A percentile compares a stretch with the other conserved stretches of the same genome.
Conservation (phyloP, 2,888 invertebrate species). For the Cryptus viduatorius region DNA sequence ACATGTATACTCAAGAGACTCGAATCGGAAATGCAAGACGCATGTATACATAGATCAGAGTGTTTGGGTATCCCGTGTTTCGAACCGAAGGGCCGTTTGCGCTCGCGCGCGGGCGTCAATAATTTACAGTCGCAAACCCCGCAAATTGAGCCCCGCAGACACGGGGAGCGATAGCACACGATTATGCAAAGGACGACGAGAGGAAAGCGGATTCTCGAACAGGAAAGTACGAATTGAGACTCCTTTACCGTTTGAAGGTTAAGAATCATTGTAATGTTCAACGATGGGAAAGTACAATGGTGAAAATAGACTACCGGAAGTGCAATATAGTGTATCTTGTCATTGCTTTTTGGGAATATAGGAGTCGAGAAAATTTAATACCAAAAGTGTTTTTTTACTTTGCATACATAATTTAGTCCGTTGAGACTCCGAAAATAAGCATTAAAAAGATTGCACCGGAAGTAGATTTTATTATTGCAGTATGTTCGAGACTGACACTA, state of each 20-base stretch:
- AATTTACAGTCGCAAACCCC: constrained; percentile 72
- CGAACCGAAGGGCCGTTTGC: constrained; percentile 15
- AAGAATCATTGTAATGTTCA: background rate
- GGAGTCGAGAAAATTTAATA: background rate
- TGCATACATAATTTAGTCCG: no score
- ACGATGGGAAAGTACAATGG: background rate
- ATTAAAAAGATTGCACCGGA: no score
- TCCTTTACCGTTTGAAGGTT: background rate
- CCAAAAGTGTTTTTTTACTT: background rate
- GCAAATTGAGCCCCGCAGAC: constrained; percentile 69
- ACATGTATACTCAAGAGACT: background rate
- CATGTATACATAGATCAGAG: background rate
- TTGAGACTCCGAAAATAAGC: no score
- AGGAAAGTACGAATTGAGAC: background rate
- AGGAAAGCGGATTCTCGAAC: constrained; percentile 55
- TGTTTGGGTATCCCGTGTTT: background rate
- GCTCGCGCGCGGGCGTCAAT: constrained; percentile 65
- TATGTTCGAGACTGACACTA: no score
- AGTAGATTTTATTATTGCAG: no score
- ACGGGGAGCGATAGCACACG: constrained; percentile 38
- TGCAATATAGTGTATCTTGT: no score
- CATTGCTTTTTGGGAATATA: background rate
- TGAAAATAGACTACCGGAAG: background rate
- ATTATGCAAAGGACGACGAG: constrained; percentile 70
- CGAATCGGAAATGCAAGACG: constrained; percentile 11